A percentile compares a stretch with the other conserved stretches of the same genome.
phyloP scores from a whole-genome alignment of 2,797 vertebrate genomes.

The Pseudomugil gertrudae region DNA sequence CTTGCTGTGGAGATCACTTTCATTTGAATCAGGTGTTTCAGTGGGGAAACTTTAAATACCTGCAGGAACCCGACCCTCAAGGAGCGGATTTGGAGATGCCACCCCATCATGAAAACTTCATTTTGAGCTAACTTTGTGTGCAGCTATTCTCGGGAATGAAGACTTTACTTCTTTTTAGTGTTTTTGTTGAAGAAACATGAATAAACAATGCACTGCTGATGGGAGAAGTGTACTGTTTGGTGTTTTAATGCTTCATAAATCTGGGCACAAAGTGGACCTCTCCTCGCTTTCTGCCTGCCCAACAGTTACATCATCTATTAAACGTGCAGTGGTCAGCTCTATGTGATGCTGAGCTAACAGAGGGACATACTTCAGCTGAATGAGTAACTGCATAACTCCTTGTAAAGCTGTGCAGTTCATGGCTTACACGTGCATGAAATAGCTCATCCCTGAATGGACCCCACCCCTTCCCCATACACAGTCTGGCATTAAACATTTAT shows the following conservation, averaged over 20 bases:
- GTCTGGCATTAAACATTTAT: constrained; percentile 3
- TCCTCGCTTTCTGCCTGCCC: constrained; percentile 12
- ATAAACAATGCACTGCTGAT: constrained; percentile 53
- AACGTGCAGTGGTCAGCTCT: constrained; percentile 34
- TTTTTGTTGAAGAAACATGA: constrained; percentile 36
- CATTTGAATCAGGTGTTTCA: no score
- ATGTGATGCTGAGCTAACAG: constrained; percentile 26
- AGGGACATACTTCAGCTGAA: constrained; percentile 43
- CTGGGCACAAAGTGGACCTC: constrained; percentile 2
- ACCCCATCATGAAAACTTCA: not conserved
- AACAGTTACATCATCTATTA: constrained; percentile 44
- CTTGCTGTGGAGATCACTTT: no score
- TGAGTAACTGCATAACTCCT: constrained; percentile 50
- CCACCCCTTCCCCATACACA: not conserved
- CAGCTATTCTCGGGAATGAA: not conserved
- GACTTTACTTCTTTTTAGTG: constrained; percentile 10
- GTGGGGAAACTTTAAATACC: no score
- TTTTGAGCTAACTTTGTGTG: not conserved
- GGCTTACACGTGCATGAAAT: constrained; percentile 15
- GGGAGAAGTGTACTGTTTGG: constrained; percentile 14
- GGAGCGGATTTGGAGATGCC: no score
- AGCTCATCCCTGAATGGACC: not conserved
- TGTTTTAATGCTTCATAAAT: constrained; percentile 45
- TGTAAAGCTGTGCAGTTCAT: constrained; percentile 29
- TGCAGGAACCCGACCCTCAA: no score